Base-by-base conservation (phyloP, 2,888 invertebrate genomes). In the Cynaeus angustus region DNA sequence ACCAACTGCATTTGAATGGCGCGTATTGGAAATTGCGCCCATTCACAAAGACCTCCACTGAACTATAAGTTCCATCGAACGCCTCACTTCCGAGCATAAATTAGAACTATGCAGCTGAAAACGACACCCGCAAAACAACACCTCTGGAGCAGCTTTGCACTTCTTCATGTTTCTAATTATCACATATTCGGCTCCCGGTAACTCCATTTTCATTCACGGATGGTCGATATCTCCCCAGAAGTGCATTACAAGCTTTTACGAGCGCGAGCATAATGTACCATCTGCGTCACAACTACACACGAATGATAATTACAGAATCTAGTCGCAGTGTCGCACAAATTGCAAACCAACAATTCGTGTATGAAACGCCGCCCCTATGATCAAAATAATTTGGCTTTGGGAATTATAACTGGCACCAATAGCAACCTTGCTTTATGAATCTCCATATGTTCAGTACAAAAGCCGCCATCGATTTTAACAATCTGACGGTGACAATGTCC, bases 241-340 rank as follows among this genome's bases (percentile, higher is more conserved):
- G 9, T 52, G 52, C 52, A 52, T 43, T 50, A 28, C 33, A 43
- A 56, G 59, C 41, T 33, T 61, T 43, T 46, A 61, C 26, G 45
- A 53, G 33, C 30, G 30, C 8, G 28, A 58, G 26, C 43, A 33
- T 53, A 53, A 37, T 43, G 61, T 30, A 65, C 55, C 65, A 65
- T 43, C 65, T 65, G 65, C 55, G 65, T 53, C 30, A 41, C 46
- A 55, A 64, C 52, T 61, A 61, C 26, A 48, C 48, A 30, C 10
- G 30, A 37, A 65, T 33, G 26, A 65, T 65, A 65, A 65, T 65
- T 65, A 53, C 65, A n/a, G 38, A 55, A 65, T 26, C 46, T 13
- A 45, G 45, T 59, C 12, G 10, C 28, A 26, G 33, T 21, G 16
- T 38, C 33, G 26, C 62, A 13, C 59, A 59, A 59, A 59, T 59